phyloP scores from a whole-genome alignment of 1,140 invertebrate genomes.

The Drosophila sp. region DNA sequence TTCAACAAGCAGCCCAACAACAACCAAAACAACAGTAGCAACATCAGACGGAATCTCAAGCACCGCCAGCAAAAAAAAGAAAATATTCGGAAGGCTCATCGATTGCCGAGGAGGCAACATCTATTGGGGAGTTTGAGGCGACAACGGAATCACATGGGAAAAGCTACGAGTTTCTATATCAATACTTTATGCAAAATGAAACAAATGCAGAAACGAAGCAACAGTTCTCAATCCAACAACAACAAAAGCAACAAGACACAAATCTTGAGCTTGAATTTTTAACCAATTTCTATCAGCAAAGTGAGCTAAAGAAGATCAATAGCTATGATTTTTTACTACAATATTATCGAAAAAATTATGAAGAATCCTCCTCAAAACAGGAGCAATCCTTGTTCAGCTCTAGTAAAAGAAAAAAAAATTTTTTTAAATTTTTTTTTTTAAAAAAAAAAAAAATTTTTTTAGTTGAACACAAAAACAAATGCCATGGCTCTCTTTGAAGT shows the following conservation, averaged over 20 bases:
- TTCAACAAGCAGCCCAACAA: slow-evolving; percentile 73
- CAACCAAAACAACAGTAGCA: slow-evolving; percentile 85
- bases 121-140: slow-evolving; percentile 45
- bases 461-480: too few species aligned
- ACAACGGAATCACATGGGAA: slow-evolving; percentile 37
- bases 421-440: too few species aligned
- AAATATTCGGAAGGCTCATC: slow-evolving; percentile 75
- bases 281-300: slow-evolving; percentile 79
- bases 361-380: slow-evolving; percentile 22
- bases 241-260: slow-evolving; percentile 43
- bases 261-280: slow-evolving; percentile 74
- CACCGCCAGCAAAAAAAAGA: slow-evolving; percentile 66
- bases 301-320: slow-evolving; percentile 68
- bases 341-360: slow-evolving; percentile 72
- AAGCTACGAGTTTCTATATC: slow-evolving; percentile 72
- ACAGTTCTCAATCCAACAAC: slow-evolving; percentile 67
- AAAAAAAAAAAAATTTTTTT: too few species aligned
- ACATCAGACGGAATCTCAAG: slow-evolving; percentile 15
- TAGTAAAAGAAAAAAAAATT: too few species aligned
- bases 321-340: slow-evolving; percentile 80
- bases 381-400: slow-evolving; percentile 55
- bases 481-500: too few species aligned
- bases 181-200: slow-evolving; percentile 80
- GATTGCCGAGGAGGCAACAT: slow-evolving; percentile 59
- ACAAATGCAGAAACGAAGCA: slow-evolving; percentile 66